These are phyloP conservation scores for Lumbricus terrestris DNA, from an alignment of 2,888 invertebrate species.

Conservation along the genomic window DNA sequence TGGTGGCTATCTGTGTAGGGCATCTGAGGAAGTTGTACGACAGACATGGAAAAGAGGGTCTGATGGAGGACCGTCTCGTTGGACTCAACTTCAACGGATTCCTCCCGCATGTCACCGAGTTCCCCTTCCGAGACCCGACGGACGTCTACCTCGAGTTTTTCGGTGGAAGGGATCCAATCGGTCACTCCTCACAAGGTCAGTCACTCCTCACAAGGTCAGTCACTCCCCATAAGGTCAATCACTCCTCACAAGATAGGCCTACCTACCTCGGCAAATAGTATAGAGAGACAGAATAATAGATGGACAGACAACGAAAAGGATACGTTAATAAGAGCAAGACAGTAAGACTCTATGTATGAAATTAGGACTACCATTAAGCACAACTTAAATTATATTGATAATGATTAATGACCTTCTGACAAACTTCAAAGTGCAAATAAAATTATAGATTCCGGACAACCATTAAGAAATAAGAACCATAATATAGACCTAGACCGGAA, in stretches of 20 bases:
- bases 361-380: no score
- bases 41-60: conserved; percentile 5
- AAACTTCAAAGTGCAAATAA: no score
- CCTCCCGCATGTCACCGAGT: background rate
- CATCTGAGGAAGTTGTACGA: background rate
- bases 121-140: background rate
- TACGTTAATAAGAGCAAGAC: background rate
- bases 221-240: no score
- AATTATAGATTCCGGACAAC: no score
- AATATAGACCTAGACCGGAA: no score
- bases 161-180: conserved; percentile 4
- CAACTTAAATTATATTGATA: no score
- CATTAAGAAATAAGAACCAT: no score
- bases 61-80: conserved; percentile 5
- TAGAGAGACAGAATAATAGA: background rate
- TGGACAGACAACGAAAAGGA: background rate
- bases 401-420: no score
- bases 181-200: background rate
- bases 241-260: no score
- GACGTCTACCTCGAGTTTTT: conserved; percentile 7
- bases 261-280: background rate
- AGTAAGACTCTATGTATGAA: no score
- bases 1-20: background rate
- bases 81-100: conserved; percentile 11
- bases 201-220: no score